These are phyloP conservation scores for Merodon equestris DNA, from an alignment of 2,888 invertebrate genomes.

Conservation along the genomic window DNA sequence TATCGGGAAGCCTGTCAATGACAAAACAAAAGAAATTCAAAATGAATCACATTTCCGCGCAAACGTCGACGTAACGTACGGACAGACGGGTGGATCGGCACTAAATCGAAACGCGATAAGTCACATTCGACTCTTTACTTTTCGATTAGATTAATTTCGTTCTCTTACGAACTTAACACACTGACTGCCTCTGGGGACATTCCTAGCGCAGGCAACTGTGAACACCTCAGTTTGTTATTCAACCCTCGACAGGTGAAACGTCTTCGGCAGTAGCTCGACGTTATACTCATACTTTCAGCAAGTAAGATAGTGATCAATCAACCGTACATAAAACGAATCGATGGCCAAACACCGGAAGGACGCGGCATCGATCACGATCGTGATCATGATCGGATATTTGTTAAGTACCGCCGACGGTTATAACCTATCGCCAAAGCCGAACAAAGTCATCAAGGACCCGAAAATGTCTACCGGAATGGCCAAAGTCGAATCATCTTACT, in stretches of 20 bases:
- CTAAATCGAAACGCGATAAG: constrained; percentile 35
- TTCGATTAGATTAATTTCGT: constrained; percentile 14
- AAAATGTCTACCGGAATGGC: constrained; percentile 72
- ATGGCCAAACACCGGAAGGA: constrained; percentile 43
- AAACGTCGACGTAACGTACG: not conserved
- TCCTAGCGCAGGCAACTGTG: not conserved
- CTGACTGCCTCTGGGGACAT: not conserved
- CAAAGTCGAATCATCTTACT: constrained; percentile 77
- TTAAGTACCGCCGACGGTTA: constrained; percentile 70
- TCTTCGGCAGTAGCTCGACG: not conserved
- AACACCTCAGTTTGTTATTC: constrained; percentile 44
- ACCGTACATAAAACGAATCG: constrained; percentile 18
- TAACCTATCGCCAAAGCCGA: constrained; percentile 78
- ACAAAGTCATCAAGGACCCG: constrained; percentile 75
- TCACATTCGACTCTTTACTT: constrained; percentile 30
- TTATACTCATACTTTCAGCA: not conserved
- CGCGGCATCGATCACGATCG: constrained; percentile 18
- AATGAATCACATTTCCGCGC: constrained; percentile 25
- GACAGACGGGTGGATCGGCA: constrained; percentile 15
- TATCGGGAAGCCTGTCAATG: constrained; percentile 27
- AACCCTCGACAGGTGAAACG: constrained; percentile 48
- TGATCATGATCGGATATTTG: constrained; percentile 17
- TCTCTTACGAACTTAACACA: not conserved
- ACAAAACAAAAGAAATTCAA: constrained; percentile 2
- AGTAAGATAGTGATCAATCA: constrained; percentile 6